A percentile compares a stretch with the other conserved stretches of the same genome.
phyloP scores from a whole-genome alignment of 2,113 vertebrate genomes.

The Gopherus flavomarginatus region DNA sequence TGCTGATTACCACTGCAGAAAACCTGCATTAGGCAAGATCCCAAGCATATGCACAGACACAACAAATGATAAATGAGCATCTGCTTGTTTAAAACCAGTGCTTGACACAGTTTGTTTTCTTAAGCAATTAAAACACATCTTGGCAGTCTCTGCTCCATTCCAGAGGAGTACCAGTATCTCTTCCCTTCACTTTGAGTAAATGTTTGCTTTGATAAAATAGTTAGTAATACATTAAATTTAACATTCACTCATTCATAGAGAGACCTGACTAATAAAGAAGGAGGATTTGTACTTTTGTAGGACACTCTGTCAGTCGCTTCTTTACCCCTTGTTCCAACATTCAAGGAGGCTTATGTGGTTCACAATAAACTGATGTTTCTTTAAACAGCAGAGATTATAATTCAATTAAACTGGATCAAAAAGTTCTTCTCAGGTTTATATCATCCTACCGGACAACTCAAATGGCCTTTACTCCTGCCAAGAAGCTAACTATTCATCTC shows the following conservation, averaged over 20 bases:
- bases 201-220: constrained; percentile 66
- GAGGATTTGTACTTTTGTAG: constrained; percentile 24
- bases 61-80: constrained; percentile 71
- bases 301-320: constrained; percentile 14
- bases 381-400: not conserved
- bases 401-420: constrained; percentile 32
- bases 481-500: constrained; percentile 43
- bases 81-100: constrained; percentile 68
- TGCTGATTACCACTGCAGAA: constrained; percentile 68
- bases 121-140: constrained; percentile 71
- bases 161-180: constrained; percentile 60
- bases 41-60: constrained; percentile 35
- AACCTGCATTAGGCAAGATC: constrained; percentile 52
- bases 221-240: constrained; percentile 30
- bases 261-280: constrained; percentile 46
- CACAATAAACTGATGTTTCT: not conserved
- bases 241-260: constrained; percentile 55
- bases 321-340: constrained; percentile 10
- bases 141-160: constrained; percentile 68
- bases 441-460: constrained; percentile 48
- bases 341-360: not conserved
- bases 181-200: constrained; percentile 73
- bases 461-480: constrained; percentile 18
- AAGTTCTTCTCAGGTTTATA: constrained; percentile 16
- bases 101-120: constrained; percentile 73